Base-by-base conservation (phyloP, 2,888 invertebrate genomes). In the Hofmannophila pseudospretella region DNA sequence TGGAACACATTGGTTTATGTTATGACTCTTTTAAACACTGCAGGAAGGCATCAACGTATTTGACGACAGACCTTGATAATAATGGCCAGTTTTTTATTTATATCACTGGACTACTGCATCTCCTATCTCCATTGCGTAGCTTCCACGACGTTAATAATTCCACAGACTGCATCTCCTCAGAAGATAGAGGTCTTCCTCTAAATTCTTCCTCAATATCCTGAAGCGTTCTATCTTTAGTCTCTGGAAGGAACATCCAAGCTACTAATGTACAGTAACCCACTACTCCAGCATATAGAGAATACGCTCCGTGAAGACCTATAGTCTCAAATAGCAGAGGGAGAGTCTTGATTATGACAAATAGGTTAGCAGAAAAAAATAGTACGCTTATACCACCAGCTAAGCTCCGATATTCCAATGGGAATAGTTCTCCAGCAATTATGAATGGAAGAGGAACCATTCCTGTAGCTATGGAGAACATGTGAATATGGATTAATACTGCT, bases 391-490 rank as follows among this genome's bases (percentile, higher is more conserved):
- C 76, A 0, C 78, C 73, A 0, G 92, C 92, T 1, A 91, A 58
- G 13, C 90, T 90, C 35, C 91, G 81, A 28, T 88, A 88, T 38
- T 85, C 82, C 16, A 89, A 70, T 1, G 92, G 88, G 49, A 92
- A 92, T 2, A 93, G 70, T 63, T 93, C 93, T 0, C 92, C 92
- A 35, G 91, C 89, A 66, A 93, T 88, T 4, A 91, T 89, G 72
- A 91, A 92, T 67, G 32, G 79, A 79, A 0, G 62, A 57, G 44
- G 78, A 80, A 0, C 51, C 60, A 2, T 75, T 71, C 92, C 91
- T 1, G 89, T 76, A 0, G 88, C 82, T 20, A 90, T 77, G 1
- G 89, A 86, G 11, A 85, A 75, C 52, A 89, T 89, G 42, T 90
- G 71, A 0, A 71, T 49, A 22, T 78, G 78, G 4, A 75, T 60